Percentiles rank a stretch among this genome's conserved stretches.
These are phyloP conservation scores for Enteromius mattozi DNA, from an alignment of 2,797 vertebrate genomes.

Conservation along the genomic window DNA sequence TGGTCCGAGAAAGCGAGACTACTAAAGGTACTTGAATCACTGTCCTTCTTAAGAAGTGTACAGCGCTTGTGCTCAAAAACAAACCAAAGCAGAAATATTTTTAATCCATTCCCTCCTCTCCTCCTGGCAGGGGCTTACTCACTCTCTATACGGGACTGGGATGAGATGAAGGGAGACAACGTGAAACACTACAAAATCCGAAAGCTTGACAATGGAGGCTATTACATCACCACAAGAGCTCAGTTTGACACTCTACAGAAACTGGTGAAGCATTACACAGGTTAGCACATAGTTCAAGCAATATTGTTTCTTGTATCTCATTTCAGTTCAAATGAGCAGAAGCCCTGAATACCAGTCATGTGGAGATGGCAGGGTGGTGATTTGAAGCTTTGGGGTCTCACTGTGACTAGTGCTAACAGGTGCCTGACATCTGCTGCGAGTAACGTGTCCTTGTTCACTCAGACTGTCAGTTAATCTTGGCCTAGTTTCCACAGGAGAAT, in stretches of 20 bases:
- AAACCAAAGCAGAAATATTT: not conserved
- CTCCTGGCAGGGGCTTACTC: slow-evolving; percentile 87
- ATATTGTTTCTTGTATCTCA: not conserved
- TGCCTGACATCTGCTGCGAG: slow-evolving; percentile 37
- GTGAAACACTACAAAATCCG: slow-evolving; percentile 99
- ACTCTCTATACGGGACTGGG: slow-evolving; percentile 96
- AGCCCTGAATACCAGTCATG: slow-evolving; percentile 19
- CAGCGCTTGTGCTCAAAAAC: not conserved
- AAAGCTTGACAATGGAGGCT: slow-evolving; percentile 95
- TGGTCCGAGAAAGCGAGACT: slow-evolving; percentile 97
- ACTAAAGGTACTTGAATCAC: slow-evolving; percentile 86
- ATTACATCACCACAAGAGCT: slow-evolving; percentile 97
- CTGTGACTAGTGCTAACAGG: slow-evolving; percentile 38
- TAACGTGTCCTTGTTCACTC: slow-evolving; percentile 14
- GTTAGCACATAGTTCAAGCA: slow-evolving; percentile 69
- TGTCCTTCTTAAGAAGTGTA: not conserved
- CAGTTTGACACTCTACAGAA: slow-evolving; percentile 96
- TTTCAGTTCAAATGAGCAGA: not conserved
- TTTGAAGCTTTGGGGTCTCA: slow-evolving; percentile 4
- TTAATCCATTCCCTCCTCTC: not conserved
- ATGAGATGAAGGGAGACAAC: slow-evolving; percentile 94
- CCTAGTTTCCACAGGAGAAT: slow-evolving; percentile 18
- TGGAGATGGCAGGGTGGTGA: slow-evolving; percentile 53
- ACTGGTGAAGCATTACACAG: slow-evolving; percentile 96
- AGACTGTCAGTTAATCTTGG: slow-evolving; percentile 12